Percentiles rank a stretch among this genome's conserved stretches.
Evolutionary conservation across 2,113 vertebrate species (phyloP).

Genomic region (Misgurnus mizolepis): DNA sequence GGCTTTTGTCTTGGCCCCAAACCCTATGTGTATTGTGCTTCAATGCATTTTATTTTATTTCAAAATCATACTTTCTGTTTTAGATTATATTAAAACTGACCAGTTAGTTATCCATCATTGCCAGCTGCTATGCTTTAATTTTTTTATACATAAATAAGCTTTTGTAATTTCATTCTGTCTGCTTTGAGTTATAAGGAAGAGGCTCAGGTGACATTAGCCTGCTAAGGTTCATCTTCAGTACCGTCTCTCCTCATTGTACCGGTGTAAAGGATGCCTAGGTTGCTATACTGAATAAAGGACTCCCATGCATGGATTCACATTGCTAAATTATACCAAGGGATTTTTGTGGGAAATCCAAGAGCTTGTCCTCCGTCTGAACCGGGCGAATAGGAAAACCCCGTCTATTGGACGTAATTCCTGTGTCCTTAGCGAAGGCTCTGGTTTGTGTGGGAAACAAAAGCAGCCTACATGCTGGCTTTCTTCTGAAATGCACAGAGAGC

Average conservation of each 20-base stretch:
- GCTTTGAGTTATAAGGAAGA: conserved; percentile 21
- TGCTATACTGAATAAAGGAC: conserved; percentile 48
- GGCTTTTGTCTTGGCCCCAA: not conserved
- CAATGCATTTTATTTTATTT: conserved; percentile 27
- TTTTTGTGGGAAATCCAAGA: conserved; percentile 55
- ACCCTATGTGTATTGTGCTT: conserved; percentile 8
- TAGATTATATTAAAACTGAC: not conserved
- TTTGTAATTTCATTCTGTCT: not conserved
- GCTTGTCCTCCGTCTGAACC: conserved; percentile 58
- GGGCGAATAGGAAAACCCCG: conserved; percentile 48
- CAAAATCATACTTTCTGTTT: too few relatives aligned
- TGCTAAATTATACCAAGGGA: conserved; percentile 57
- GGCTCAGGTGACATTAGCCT: conserved; percentile 21
- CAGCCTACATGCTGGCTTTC: conserved; percentile 27
- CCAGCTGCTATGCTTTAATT: not conserved
- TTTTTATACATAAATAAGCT: not conserved
- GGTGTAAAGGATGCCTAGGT: conserved; percentile 32
- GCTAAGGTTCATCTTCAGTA: conserved; percentile 37
- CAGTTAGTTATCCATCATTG: not conserved
- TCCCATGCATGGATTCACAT: conserved; percentile 50
- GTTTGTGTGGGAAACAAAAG: conserved; percentile 51
- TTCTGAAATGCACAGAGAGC: conserved; percentile 12
- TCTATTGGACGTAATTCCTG: conserved; percentile 53
- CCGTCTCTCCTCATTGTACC: conserved; percentile 41
- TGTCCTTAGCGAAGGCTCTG: conserved; percentile 37